Base-by-base conservation (phyloP, 1,140 invertebrate species). In the Parasteatoda tepidariorum region DNA sequence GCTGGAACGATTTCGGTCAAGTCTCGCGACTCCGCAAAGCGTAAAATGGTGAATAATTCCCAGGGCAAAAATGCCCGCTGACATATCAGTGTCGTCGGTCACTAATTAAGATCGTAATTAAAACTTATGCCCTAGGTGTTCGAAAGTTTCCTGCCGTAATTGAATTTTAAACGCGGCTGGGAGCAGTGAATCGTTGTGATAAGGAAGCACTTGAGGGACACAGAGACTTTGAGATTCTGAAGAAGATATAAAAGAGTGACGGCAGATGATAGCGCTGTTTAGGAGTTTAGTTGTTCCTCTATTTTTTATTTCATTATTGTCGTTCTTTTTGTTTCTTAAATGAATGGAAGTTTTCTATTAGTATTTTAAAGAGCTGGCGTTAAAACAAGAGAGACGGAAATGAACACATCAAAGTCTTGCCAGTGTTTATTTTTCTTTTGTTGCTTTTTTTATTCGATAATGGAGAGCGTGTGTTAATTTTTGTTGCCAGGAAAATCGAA, bases 31-130 rank as follows among this genome's bases (percentile, higher is more conserved):
- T 48, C 18, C 9, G 38, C 38, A 18, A 48, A 71, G 41, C 54
- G 55, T 71, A 71, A 57, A 71, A 71, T 71, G 48, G 68, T 22
- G 24, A 30, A 7, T 55, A 5, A 26, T 71, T 57, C 15, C 26
- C 2, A 0, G 62, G 38, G n/a, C 31, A 78, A 67, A 67, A 78
- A 67, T 55, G 22, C 28, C 18, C 75, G 28, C 26, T 78, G 75
- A 78, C 75, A 78, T 78, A 78, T 67, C 38, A 41, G 11, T 28
- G 11, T 28, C 7, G 22, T 61, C 75, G 9, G 22, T 41, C 15
- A 34, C 75, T 78, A 78, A 78, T 78, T 78, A 78, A 78, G 75
- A 67, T 30, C 22, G 75, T 78, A 78, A 78, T 78, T 78, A 78
- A 78, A 78, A 67, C 75, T 67, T 67, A 66, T 78, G 75, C 75